Evolutionary conservation across 2,797 vertebrate genomes (phyloP), one percentile per base, ranked within the genome.

Genomic region (Etheostoma nigrum): DNA sequence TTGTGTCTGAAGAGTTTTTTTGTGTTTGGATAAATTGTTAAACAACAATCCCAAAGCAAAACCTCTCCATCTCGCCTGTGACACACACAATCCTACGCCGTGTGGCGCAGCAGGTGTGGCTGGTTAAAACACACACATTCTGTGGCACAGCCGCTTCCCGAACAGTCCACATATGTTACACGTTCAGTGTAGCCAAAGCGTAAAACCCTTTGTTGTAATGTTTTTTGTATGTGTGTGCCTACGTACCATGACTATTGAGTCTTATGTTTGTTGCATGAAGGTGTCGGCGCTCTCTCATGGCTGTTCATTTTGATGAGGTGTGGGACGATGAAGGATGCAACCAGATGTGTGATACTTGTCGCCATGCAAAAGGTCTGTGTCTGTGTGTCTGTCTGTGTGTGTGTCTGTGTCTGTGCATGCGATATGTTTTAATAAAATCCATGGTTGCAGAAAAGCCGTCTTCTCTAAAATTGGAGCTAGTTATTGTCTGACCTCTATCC

Each of bases 291-390:
- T 95, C 96, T 10, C 89, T 97, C 65, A 97, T 99, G 91, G 97
- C 98, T 0, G 92, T 93, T 59, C 97, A 99, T 88, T 99, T 99
- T 67, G 97, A 99, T 71, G 98, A 99, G 90, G 96, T 98, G 2
- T 99, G 97, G 98, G 95, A 97, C 9, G 93, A 97, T 49, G 91
- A 96, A 19, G 95, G 94, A 30, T 99, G 98, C 79, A 95, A 96
- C 89, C 91, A 94, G 88, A 98, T 97, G 97, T 99, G 98, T 83
- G 98, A 99, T 45, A 95, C 95, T 62, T 99, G 98, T 90, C 92
- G 92, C 10, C 91, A 94, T 76, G 92, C 92, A 16, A 87, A 85
- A 48, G 87, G 98, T 99, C 69, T 57, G 82, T 63, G n/a, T 40
- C 68, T 57, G 80, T 63, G 18, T 40, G 1, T 23, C 1, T 65